Percentiles rank a stretch among this genome's conserved stretches.
These are phyloP conservation scores for Sardinella longiceps DNA, from an alignment of 2,797 vertebrate genomes.

Conservation along the genomic window DNA sequence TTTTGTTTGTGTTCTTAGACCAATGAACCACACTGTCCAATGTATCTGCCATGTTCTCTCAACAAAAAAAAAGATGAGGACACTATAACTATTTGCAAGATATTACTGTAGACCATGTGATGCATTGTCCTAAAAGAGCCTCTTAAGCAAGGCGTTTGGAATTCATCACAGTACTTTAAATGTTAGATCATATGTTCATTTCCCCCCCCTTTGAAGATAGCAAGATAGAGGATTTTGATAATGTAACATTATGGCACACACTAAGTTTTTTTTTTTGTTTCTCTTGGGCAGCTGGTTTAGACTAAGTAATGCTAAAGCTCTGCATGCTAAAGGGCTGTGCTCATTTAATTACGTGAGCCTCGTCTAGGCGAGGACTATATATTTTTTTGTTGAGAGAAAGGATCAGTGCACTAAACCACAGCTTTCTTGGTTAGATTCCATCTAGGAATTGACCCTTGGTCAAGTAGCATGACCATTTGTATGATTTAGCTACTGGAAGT, in stretches of 20 bases:
- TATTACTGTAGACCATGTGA: background rate
- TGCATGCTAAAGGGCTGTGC: background rate
- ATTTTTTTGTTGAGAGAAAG: background rate
- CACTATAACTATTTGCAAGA: background rate
- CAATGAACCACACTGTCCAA: background rate
- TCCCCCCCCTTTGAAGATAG: background rate
- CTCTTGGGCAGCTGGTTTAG: background rate
- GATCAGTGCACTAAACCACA: background rate
- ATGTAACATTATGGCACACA: slow-evolving; percentile 1
- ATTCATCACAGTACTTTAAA: background rate
- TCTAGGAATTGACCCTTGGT: background rate
- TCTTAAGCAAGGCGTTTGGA: background rate
- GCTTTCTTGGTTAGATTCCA: background rate
- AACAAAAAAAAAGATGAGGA: background rate
- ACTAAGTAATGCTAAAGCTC: slow-evolving; percentile 1
- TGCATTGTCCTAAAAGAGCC: background rate
- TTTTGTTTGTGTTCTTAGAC: background rate
- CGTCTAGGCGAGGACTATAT: background rate
- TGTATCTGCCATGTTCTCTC: background rate
- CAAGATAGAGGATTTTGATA: background rate
- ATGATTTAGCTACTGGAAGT: slow-evolving; percentile 6
- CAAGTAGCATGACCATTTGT: background rate
- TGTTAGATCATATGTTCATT: background rate
- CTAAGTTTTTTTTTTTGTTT: background rate
- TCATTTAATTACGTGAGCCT: background rate